Evolutionary conservation across 2,888 invertebrate genomes (phyloP).

Genomic region (Mayetiola destructor): DNA sequence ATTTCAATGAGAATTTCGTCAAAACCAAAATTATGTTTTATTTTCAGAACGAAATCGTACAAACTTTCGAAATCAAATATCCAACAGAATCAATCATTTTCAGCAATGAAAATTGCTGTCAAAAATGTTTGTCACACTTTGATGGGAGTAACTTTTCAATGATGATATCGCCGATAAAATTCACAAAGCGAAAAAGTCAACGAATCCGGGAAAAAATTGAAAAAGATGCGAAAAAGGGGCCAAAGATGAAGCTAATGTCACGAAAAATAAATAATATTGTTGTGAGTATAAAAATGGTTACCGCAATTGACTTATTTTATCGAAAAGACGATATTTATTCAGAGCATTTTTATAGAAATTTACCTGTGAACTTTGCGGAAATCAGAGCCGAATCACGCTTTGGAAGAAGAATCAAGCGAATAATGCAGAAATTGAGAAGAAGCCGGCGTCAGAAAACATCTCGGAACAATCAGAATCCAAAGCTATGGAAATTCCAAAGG

Average conservation of each 20-base stretch:
- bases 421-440: background rate
- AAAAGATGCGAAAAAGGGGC: conserved; percentile 10
- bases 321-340: too few species aligned
- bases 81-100: conserved; percentile 14
- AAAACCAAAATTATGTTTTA: background rate
- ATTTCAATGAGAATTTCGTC: background rate
- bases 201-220: conserved; percentile 13
- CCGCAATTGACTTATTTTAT: too few species aligned
- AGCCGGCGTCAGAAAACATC: too few species aligned
- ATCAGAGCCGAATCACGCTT: background rate
- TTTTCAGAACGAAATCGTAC: background rate
- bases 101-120: conserved; percentile 17
- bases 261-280: background rate
- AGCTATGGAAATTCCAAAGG: too few species aligned
- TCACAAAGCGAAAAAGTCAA: background rate
- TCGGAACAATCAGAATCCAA: too few species aligned
- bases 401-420: background rate
- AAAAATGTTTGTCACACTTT: conserved; percentile 19
- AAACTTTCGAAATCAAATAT: background rate
- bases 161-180: conserved; percentile 3
- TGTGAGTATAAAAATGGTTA: too few species aligned
- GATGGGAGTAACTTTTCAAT: conserved; percentile 16
- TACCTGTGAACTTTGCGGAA: too few species aligned
- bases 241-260: conserved; percentile 5
- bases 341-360: too few species aligned